Conservation (phyloP, 2,113 vertebrate species). For the Paradoxurus hermaphroditus region DNA sequence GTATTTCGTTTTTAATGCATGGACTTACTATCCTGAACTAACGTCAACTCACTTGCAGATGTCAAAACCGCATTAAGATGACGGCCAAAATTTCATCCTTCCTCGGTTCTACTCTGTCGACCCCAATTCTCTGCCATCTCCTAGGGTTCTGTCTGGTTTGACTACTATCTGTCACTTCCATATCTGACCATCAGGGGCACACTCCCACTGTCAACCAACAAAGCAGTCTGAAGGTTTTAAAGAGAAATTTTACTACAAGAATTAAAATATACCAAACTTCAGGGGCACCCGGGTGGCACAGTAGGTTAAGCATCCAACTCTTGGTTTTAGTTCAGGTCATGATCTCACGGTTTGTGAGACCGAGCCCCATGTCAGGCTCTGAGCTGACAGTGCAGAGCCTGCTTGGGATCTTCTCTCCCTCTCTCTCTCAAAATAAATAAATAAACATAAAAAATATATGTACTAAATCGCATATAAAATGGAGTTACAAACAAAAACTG, state of each 20-base stretch:
- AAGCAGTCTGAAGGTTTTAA: background rate
- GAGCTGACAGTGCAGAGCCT: too few species aligned
- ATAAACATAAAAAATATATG: too few species aligned
- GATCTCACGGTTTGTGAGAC: too few species aligned
- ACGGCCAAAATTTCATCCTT: background rate
- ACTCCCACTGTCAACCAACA: background rate
- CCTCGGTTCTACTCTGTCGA: background rate
- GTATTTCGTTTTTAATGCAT: background rate
- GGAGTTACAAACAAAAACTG: background rate
- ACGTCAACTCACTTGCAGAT: background rate
- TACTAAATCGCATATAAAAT: background rate
- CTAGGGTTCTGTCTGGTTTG: background rate
- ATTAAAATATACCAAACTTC: background rate
- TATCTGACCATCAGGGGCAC: background rate
- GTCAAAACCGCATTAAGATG: background rate
- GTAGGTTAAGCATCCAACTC: too few species aligned
- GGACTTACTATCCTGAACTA: background rate
- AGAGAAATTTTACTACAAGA: conserved; percentile 14
- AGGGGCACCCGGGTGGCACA: too few species aligned
- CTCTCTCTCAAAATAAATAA: too few species aligned
- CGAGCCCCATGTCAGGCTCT: too few species aligned
- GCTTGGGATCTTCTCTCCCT: too few species aligned
- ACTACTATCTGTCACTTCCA: background rate
- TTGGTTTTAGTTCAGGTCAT: too few species aligned
- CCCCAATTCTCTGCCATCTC: background rate